Evolutionary conservation across 2,113 vertebrate species (phyloP).

Genomic region (Vidua macroura): DNA sequence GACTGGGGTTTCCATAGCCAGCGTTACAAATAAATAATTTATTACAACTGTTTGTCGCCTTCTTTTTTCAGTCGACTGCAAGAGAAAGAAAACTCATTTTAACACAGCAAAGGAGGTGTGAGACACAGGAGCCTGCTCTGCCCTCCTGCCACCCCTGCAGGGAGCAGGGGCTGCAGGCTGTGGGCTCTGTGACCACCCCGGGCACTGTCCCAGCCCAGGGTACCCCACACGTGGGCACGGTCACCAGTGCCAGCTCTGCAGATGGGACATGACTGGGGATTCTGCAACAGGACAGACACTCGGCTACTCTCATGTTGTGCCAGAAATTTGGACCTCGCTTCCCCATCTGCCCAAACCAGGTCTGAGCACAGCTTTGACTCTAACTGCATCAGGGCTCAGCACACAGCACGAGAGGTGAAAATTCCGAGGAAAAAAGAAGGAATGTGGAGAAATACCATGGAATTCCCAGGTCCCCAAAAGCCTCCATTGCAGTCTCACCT

Average conservation of each 20-base stretch:
- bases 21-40: conserved; percentile 77
- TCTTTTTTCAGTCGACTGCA: conserved; percentile 99
- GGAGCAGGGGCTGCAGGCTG: neutral
- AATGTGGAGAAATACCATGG: neutral
- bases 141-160: neutral
- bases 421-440: neutral
- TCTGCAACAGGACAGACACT: neutral
- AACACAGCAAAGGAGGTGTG: neutral
- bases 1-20: conserved; percentile 80
- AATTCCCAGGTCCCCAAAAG: fast-evolving
- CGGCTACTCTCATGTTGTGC: neutral
- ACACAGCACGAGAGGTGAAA: neutral
- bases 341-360: neutral
- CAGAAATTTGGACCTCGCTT: neutral
- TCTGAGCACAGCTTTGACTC: neutral
- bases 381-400: neutral
- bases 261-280: neutral
- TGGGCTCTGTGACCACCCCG: neutral
- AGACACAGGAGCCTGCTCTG: neutral
- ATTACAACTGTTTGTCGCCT: conserved; percentile 98
- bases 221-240: neutral
- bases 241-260: neutral
- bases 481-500: conserved; percentile 72
- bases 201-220: neutral
- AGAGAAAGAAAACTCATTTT: conserved; percentile 46